Evolutionary conservation across 1,140 invertebrate genomes (phyloP), one percentile per base, ranked within the genome.

Genomic region (Zaprionus kolodkinae): DNA sequence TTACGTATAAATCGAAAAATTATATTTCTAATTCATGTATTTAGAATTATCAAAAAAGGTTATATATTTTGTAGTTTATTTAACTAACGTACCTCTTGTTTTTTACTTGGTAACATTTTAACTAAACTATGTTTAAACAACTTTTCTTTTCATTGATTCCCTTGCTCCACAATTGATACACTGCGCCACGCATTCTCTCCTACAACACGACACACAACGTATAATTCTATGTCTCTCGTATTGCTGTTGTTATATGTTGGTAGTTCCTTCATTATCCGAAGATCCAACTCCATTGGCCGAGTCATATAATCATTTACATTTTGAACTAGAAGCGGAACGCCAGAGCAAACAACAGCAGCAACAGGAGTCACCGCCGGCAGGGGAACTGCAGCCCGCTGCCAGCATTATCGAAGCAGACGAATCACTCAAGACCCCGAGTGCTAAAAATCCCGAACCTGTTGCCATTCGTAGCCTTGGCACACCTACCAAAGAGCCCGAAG

Each of bases 201-300:
- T 25, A 63, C 38, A 73, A 70, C 48, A 38, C 25, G 12, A 43
- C 69, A 55, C 69, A 55, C 45, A 52, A 70, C 68, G 57, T 78
- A 61, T 15, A 54, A 75, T 68, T 72, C 15, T 27, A 9, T 76
- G 43, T 35, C 17, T 57, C 38, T 64, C 36, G n/a, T 72, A 52
- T 68, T 50, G 33, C 6, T 63, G 40, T 74, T 67, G 54, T 72
- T 60, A 40, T 72, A 45, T 56, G 21, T 81, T 40, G 75, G 61
- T 91, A 92, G 92, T 92, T 72, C 92, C 92, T 76, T 93, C 92
- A 62, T 86, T 93, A 72, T 91, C 92, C 54, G 92, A 93, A 92
- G 92, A 93, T 76, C 92, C 91, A 79, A 93, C 92, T 61, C 92
- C 92, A 62, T 79, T 93, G 82, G 92, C 91, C 59, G 92, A 93